Conservation (phyloP, 92 coral and sea anemone genomes). For the Phenganax stokvisi region DNA sequence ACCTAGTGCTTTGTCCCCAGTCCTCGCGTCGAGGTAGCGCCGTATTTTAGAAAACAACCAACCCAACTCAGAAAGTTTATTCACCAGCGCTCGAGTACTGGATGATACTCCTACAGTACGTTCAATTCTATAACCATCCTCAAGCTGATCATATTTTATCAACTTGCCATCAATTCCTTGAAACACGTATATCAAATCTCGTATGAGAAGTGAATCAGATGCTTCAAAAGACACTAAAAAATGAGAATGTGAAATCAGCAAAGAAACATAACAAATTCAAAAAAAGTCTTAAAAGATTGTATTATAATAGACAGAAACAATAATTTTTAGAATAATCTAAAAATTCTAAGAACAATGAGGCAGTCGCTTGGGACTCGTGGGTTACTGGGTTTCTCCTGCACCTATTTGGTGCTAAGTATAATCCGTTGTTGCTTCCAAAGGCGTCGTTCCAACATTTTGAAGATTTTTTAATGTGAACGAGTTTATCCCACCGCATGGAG, state of each 20-base stretch:
- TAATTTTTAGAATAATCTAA: too few species aligned
- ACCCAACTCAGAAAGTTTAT: slow-evolving; percentile 91
- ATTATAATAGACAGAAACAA: too few species aligned
- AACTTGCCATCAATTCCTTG: slow-evolving; percentile 98
- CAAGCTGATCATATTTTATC: slow-evolving; percentile 80
- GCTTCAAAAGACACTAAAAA: slow-evolving; percentile 79
- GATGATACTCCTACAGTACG: slow-evolving; percentile 81
- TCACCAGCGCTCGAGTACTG: slow-evolving; percentile 79
- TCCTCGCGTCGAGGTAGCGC: slow-evolving; percentile 86
- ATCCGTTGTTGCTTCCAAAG: too few species aligned
- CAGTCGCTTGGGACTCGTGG: too few species aligned
- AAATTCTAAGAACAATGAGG: too few species aligned
- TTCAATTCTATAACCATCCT: slow-evolving; percentile 84
- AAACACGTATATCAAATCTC: slow-evolving; percentile 86
- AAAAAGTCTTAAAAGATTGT: background rate
- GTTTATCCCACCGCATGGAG: too few species aligned
- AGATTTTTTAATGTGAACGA: too few species aligned
- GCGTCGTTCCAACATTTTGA: too few species aligned
- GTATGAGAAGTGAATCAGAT: slow-evolving; percentile 80
- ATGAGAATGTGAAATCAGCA: background rate
- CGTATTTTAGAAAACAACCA: slow-evolving; percentile 91
- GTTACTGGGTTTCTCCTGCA: too few species aligned
- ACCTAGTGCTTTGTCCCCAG: slow-evolving; percentile 96
- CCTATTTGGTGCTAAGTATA: too few species aligned
- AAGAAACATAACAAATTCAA: background rate